Conservation (phyloP, 2,888 invertebrate species). For the Alviniconcha strummeri region DNA sequence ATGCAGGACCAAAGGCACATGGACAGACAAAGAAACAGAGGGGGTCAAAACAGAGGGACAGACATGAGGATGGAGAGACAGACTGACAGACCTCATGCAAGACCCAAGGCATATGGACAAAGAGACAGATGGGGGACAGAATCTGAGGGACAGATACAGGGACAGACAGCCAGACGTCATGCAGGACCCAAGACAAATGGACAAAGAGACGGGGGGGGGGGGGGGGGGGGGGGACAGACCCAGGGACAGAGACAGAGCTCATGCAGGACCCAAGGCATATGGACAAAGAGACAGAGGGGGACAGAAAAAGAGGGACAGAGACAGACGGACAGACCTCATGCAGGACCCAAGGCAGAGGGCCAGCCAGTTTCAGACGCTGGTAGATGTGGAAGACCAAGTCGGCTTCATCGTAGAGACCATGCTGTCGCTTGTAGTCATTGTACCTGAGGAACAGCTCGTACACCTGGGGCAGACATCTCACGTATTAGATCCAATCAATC, state of each 20-base stretch:
- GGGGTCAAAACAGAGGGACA: background rate
- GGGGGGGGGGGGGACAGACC: too few species aligned
- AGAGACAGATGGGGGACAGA: too few species aligned
- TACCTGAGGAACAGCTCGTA: slow-evolving; percentile 36
- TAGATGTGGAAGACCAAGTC: slow-evolving; percentile 41
- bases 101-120: too few species aligned
- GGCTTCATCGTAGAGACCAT: slow-evolving; percentile 41
- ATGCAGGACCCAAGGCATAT: too few species aligned
- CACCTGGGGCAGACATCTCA: slow-evolving; percentile 6
- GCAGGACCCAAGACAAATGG: too few species aligned
- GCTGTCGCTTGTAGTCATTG: slow-evolving; percentile 34
- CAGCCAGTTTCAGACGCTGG: slow-evolving; percentile 22
- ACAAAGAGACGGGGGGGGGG: too few species aligned
- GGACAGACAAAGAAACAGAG: background rate
- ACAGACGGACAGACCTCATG: slow-evolving; percentile 35
- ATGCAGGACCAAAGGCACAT: background rate
- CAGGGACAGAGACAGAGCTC: background rate
- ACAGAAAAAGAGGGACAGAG: background rate
- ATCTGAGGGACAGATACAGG: too few species aligned
- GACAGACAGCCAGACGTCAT: too few species aligned
- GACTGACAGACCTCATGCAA: too few species aligned
- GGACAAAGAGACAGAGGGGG: background rate
- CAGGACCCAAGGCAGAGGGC: slow-evolving; percentile 33
- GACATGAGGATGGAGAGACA: too few species aligned
- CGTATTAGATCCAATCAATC: background rate